Evolutionary conservation across 2,113 vertebrate species (phyloP).

Genomic region (Anarhynchus alexandrinus): DNA sequence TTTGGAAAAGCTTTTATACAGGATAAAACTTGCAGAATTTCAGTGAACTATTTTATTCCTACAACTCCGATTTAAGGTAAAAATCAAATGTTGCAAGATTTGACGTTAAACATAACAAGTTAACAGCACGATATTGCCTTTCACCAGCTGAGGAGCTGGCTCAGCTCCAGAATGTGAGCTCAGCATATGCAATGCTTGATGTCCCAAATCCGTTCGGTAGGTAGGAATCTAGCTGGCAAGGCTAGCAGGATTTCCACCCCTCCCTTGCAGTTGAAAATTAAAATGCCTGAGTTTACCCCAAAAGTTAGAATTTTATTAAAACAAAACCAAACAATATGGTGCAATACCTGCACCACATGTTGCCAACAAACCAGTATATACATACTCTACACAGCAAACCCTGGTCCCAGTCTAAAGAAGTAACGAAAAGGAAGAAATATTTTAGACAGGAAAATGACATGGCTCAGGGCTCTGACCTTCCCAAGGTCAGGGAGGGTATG

Average conservation of each 20-base stretch:
- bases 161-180: neutral
- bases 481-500: neutral
- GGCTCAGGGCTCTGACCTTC: neutral
- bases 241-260: neutral
- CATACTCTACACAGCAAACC: rapidly evolving
- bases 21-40: neutral
- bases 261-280: neutral
- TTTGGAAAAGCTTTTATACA: neutral
- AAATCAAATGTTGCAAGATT: neutral
- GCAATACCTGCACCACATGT: rapidly evolving
- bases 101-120: neutral
- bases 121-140: neutral
- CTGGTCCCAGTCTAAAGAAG: neutral
- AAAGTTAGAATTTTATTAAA: neutral
- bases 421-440: neutral
- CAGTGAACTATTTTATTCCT: neutral
- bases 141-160: neutral
- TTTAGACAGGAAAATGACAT: neutral
- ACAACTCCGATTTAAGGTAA: neutral
- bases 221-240: neutral
- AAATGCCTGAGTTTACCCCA: rapidly evolving
- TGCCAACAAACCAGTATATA: rapidly evolving
- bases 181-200: neutral
- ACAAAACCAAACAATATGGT: rapidly evolving
- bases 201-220: too few species aligned